Evolutionary conservation across 1,140 invertebrate genomes (phyloP).

Genomic region (Saccostrea glomerata): DNA sequence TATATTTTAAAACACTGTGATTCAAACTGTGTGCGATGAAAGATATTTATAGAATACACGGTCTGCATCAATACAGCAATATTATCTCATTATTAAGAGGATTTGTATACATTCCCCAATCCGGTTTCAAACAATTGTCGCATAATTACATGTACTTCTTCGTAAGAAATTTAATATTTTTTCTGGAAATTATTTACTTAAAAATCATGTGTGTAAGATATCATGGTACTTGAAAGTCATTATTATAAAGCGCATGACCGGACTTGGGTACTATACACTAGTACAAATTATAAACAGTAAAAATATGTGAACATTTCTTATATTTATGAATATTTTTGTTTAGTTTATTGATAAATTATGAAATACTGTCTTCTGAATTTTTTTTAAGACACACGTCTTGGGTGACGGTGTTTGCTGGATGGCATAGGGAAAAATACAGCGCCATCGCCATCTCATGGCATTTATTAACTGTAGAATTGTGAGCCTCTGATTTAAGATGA

Average conservation of each 20-base stretch:
- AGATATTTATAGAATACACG: background rate
- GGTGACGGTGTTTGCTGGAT: too few species aligned
- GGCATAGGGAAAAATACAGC: too few species aligned
- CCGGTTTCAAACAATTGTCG: background rate
- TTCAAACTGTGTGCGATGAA: background rate
- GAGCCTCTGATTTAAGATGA: too few species aligned
- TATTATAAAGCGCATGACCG: background rate
- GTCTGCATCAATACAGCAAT: constrained; percentile 14
- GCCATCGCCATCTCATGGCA: too few species aligned
- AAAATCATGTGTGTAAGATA: background rate
- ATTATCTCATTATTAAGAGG: background rate
- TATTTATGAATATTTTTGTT: background rate
- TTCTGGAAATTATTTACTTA: background rate
- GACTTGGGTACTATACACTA: background rate
- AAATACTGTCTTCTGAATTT: background rate
- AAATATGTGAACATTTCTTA: background rate
- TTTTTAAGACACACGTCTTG: background rate
- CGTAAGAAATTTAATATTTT: background rate
- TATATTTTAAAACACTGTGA: background rate
- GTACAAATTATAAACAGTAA: background rate
- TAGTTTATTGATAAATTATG: background rate
- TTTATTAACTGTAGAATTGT: too few species aligned
- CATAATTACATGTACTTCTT: background rate
- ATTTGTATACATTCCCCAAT: background rate
- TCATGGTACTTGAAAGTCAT: background rate